Conservation (phyloP, 2,113 vertebrate species). For the Fulmarus glacialis region DNA sequence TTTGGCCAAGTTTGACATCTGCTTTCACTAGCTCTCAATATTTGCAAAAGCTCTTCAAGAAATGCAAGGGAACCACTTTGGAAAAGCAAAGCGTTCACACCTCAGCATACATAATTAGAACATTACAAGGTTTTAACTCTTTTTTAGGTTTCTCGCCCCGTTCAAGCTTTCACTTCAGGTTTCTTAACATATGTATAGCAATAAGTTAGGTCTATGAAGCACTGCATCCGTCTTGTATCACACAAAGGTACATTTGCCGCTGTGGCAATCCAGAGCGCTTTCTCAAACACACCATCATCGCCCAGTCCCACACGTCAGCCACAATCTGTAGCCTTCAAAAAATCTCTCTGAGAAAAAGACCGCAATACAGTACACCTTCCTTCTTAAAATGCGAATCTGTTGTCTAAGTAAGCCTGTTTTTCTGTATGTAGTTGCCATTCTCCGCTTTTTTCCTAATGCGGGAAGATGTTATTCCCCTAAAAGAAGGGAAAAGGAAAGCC, state of each 20-base stretch:
- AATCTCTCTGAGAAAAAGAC: not conserved
- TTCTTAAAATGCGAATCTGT: not conserved
- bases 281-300: not conserved
- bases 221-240: not conserved
- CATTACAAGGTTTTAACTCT: not conserved
- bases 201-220: not conserved
- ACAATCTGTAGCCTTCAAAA: not conserved
- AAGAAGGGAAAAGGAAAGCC: not conserved
- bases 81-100: not conserved
- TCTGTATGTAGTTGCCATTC: not conserved
- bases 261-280: not conserved
- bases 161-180: not conserved
- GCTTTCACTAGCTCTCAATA: not conserved
- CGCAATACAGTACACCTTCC: not conserved
- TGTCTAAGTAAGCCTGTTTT: not conserved
- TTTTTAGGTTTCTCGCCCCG: not conserved
- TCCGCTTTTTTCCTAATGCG: not conserved
- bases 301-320: not conserved
- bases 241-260: not conserved
- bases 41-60: not conserved
- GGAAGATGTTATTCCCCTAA: not conserved
- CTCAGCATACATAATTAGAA: not conserved
- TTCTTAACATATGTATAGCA: not conserved
- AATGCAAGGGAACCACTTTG: not conserved
- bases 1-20: constrained; percentile 9